Percentiles rank a stretch among this genome's conserved stretches.
These are phyloP conservation scores for Hetaerina americana DNA, from an alignment of 1,140 invertebrate genomes.

Conservation along the genomic window DNA sequence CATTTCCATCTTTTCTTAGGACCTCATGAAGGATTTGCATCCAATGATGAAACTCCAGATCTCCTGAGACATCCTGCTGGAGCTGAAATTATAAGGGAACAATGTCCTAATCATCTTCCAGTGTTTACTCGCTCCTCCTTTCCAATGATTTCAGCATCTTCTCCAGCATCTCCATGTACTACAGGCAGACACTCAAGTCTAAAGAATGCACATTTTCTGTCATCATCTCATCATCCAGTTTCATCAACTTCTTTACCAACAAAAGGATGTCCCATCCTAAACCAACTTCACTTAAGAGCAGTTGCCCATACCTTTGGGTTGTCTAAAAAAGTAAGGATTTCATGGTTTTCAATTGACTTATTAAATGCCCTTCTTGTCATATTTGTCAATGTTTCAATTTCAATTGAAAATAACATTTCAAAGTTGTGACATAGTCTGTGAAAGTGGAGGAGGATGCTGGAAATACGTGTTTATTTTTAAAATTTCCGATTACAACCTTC, in stretches of 20 bases:
- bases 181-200: not conserved
- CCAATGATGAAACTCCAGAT: constrained; percentile 19
- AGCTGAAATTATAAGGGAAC: constrained; percentile 9
- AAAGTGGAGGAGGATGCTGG: no score
- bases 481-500: no score
- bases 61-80: constrained; percentile 19
- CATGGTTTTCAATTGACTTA: not conserved
- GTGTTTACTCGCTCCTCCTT: not conserved
- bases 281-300: not conserved
- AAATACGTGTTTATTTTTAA: no score
- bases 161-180: not conserved
- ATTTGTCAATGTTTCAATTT: no score
- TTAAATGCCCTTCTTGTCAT: no score
- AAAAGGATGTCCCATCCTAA: not conserved
- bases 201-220: not conserved
- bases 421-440: no score
- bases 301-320: not conserved
- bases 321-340: not conserved
- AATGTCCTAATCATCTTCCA: not conserved
- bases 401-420: no score
- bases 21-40: constrained; percentile 13
- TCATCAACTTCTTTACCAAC: not conserved
- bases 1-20: constrained; percentile 5
- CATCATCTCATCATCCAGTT: not conserved
- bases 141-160: not conserved